Conservation (phyloP, 2,797 vertebrate species). For the Myiotriccus ornatus region DNA sequence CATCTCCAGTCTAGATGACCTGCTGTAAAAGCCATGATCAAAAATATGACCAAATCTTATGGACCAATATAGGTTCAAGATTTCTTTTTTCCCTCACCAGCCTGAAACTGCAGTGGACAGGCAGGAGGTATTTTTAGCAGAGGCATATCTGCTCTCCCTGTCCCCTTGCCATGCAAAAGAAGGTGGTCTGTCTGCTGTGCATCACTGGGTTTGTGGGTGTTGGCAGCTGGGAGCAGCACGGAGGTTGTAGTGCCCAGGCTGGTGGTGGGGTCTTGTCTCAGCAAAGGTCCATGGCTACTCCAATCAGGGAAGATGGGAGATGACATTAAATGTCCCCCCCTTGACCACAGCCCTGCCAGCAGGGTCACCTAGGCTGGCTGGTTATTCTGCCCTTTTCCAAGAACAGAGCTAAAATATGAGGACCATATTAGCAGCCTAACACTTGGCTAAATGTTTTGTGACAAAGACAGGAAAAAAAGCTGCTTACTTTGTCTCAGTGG, state of each 20-base stretch:
- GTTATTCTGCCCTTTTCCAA: background rate
- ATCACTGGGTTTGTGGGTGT: background rate
- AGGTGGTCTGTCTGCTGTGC: background rate
- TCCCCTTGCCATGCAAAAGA: background rate
- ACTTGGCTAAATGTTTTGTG: background rate
- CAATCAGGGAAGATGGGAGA: background rate
- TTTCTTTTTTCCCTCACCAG: background rate
- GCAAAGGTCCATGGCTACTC: background rate
- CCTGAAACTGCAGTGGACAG: background rate
- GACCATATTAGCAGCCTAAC: background rate
- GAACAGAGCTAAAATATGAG: background rate
- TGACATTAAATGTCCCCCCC: background rate
- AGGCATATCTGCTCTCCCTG: background rate
- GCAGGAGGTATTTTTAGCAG: background rate
- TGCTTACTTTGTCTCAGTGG: conserved; percentile 75
- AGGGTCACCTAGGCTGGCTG: background rate
- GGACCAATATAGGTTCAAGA: fast-evolving
- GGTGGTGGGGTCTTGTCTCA: background rate
- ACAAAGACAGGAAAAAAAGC: background rate
- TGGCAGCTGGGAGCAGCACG: fast-evolving
- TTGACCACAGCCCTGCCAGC: background rate
- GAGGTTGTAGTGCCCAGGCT: background rate
- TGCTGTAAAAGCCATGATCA: background rate
- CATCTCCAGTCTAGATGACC: background rate
- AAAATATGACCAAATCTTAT: background rate